Conservation (phyloP, 2,113 vertebrate genomes). For the Ceyx melanurus region DNA sequence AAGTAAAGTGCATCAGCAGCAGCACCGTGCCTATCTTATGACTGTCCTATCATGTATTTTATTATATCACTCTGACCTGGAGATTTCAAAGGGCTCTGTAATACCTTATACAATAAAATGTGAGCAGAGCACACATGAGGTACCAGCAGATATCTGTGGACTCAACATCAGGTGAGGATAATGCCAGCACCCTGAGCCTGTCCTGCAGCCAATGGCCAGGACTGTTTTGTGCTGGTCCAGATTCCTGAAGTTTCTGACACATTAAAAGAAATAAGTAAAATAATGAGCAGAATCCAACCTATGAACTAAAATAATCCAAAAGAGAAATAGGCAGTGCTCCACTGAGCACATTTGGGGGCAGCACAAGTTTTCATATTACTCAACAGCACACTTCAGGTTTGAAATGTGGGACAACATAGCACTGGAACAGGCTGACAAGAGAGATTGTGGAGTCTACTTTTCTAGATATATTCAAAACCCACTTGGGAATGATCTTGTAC, state of each 20-base stretch:
- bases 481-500: not conserved
- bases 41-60: not conserved
- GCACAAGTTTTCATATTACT: not conserved
- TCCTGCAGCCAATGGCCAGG: not conserved
- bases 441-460: not conserved
- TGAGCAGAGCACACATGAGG: not conserved
- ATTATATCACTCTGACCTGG: not conserved
- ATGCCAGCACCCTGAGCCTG: not conserved
- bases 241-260: not conserved
- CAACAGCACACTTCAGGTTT: not conserved
- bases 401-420: not conserved
- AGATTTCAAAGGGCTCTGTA: not conserved
- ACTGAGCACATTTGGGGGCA: not conserved
- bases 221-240: not conserved
- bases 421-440: not conserved
- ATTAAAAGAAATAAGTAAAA: not conserved
- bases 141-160: fast-evolving
- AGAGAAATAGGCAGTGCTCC: not conserved
- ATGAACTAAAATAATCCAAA: not conserved
- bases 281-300: not conserved
- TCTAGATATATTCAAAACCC: not conserved
- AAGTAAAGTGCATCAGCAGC: not conserved
- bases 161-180: not conserved
- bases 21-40: not conserved
- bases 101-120: not conserved